These are phyloP conservation scores for Siphonodentalium dalli DNA, from an alignment of 2,888 invertebrate genomes.

Conservation along the genomic window DNA sequence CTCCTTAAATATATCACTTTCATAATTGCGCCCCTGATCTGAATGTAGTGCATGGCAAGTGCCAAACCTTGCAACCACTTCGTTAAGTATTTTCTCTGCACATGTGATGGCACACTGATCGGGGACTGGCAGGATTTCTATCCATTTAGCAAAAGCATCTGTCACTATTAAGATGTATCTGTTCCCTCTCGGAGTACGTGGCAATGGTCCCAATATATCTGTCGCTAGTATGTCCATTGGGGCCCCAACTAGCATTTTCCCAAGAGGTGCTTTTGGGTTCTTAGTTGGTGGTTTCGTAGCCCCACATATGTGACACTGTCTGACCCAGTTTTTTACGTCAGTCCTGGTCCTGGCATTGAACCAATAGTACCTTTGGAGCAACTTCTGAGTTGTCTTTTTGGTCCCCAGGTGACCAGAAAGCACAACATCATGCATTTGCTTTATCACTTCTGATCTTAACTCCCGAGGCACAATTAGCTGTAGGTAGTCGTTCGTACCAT, in stretches of 20 bases:
- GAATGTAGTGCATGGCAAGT: conserved; percentile 19
- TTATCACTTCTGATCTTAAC: conserved; percentile 3
- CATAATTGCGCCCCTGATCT: conserved; percentile 29
- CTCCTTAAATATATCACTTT: conserved; percentile 26
- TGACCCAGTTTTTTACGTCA: conserved; percentile 17
- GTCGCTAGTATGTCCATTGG: conserved; percentile 22
- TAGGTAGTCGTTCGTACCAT: background rate
- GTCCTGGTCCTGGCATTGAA: no score
- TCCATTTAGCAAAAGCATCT: conserved; percentile 31
- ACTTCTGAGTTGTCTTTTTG: conserved; percentile 12
- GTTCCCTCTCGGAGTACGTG: conserved; percentile 25
- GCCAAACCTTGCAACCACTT: conserved; percentile 24
- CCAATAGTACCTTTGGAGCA: conserved; percentile 16
- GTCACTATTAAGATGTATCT: conserved; percentile 28
- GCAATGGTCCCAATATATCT: conserved; percentile 30
- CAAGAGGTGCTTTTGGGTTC: conserved; percentile 16
- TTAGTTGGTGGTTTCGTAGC: conserved; percentile 14
- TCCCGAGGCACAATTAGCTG: conserved; percentile 4
- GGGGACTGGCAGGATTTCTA: conserved; percentile 21
- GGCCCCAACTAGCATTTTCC: conserved; percentile 19
- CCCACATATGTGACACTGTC: conserved; percentile 21
- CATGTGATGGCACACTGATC: conserved; percentile 27
- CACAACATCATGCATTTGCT: conserved; percentile 11
- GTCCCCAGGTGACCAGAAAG: conserved; percentile 13
- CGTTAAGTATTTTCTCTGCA: conserved; percentile 26